A percentile compares a stretch with the other conserved stretches of the same genome.
Evolutionary conservation across 1,140 invertebrate species (phyloP).

Genomic region (Lordiphosa stackelbergi): DNA sequence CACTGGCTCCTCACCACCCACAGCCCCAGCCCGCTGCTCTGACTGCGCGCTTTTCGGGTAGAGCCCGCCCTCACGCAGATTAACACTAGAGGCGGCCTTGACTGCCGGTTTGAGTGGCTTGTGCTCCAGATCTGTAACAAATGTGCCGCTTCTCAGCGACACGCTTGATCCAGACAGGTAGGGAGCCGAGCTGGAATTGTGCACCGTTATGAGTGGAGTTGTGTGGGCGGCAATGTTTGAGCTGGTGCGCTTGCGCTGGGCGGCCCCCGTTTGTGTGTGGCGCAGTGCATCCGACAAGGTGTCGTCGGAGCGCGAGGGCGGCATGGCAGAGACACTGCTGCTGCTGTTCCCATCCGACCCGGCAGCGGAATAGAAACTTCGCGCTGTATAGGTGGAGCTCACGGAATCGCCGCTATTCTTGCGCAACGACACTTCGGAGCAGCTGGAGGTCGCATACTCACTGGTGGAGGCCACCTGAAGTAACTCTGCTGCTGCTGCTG

Average conservation of each 20-base stretch:
- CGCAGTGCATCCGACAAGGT: conserved; percentile 81
- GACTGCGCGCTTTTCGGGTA: conserved; percentile 77
- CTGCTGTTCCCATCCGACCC: conserved; percentile 54
- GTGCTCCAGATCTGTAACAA: conserved; percentile 79
- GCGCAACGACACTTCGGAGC: conserved; percentile 79
- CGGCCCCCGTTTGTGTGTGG: conserved; percentile 45
- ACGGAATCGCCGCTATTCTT: conserved; percentile 82
- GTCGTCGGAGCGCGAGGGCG: conserved; percentile 87
- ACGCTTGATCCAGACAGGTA: conserved; percentile 70
- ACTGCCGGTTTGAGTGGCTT: conserved; percentile 48
- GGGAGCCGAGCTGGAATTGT: conserved; percentile 66
- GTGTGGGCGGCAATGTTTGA: conserved; percentile 74
- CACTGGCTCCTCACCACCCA: conserved; percentile 41
- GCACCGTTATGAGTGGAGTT: conserved; percentile 57
- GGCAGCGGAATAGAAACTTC: conserved; percentile 68
- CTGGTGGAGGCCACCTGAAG: conserved; percentile 78
- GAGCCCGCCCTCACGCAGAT: conserved; percentile 77
- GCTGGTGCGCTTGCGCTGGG: conserved; percentile 77
- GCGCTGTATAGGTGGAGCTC: conserved; percentile 59
- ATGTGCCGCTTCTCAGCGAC: conserved; percentile 53
- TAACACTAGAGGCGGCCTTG: conserved; percentile 65
- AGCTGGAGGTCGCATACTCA: conserved; percentile 52
- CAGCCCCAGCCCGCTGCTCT: conserved; percentile 44
- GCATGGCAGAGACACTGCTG: conserved; percentile 78
- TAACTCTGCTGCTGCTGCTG: conserved; percentile 77